Percentiles rank a stretch among this genome's conserved stretches.
Conservation (phyloP, 1,140 invertebrate genomes). For the Frieseomelitta varia region DNA sequence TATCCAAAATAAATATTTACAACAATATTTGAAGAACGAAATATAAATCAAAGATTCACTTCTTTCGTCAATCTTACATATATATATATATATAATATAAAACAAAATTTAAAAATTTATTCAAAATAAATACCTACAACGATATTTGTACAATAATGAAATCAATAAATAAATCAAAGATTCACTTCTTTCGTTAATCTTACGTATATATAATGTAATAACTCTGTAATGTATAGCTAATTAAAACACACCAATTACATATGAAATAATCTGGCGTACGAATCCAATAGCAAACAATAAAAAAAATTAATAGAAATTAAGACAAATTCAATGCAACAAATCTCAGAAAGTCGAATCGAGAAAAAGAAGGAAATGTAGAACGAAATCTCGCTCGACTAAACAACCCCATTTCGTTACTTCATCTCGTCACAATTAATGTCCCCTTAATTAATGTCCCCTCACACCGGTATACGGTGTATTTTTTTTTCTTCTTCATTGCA, state of each 20-base stretch:
- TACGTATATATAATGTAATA: no score
- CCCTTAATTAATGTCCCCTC: neutral
- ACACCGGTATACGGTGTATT: neutral
- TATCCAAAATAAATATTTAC: neutral
- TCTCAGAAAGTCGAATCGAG: neutral
- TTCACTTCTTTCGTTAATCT: no score
- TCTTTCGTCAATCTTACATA: no score
- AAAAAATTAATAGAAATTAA: neutral
- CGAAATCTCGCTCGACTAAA: neutral
- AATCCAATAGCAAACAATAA: neutral
- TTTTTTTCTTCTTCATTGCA: no score
- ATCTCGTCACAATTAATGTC: no score
- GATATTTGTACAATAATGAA: no score
- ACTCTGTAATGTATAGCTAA: no score
- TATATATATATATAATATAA: no score
- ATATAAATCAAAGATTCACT: no score
- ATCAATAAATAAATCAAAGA: no score
- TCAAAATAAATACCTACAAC: neutral
- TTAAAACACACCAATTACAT: no score
- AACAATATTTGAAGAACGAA: no score
- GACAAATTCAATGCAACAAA: neutral
- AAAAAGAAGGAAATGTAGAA: neutral
- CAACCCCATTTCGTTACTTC: neutral
- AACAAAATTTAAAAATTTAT: neutral
- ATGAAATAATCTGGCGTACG: neutral